These are phyloP conservation scores for Crocuta crocuta DNA, from an alignment of 2,113 vertebrate species.

Conservation along the genomic window DNA sequence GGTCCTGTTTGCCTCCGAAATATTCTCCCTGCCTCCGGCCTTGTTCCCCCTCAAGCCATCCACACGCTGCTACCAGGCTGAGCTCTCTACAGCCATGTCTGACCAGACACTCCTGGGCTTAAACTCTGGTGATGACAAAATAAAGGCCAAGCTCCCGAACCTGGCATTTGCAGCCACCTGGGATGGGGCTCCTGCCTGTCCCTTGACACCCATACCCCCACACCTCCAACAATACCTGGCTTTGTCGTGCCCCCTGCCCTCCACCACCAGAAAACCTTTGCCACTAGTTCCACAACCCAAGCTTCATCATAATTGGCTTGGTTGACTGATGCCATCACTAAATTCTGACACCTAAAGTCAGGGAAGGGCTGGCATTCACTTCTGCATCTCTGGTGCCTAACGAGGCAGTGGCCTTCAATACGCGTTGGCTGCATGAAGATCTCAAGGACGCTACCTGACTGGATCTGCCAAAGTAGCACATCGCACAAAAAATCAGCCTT, in stretches of 20 bases:
- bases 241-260: neutral
- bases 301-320: neutral
- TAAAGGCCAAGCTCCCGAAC: neutral
- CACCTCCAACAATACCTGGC: neutral
- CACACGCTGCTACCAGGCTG: neutral
- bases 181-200: neutral
- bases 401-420: too few species aligned
- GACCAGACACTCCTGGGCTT: neutral
- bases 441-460: neutral
- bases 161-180: neutral
- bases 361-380: neutral
- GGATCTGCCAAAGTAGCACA: neutral
- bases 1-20: neutral
- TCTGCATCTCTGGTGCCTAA: neutral
- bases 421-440: fast-evolving
- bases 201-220: neutral
- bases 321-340: neutral
- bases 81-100: neutral
- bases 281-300: neutral
- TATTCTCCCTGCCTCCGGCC: neutral
- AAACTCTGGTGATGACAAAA: neutral
- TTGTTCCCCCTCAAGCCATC: neutral
- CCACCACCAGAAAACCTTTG: neutral
- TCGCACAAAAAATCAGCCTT: neutral
- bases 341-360: neutral